A percentile compares a stretch with the other conserved stretches of the same genome.
These are phyloP conservation scores for Rhimphoctona megacephalus DNA, from an alignment of 2,888 invertebrate genomes.

Conservation along the genomic window DNA sequence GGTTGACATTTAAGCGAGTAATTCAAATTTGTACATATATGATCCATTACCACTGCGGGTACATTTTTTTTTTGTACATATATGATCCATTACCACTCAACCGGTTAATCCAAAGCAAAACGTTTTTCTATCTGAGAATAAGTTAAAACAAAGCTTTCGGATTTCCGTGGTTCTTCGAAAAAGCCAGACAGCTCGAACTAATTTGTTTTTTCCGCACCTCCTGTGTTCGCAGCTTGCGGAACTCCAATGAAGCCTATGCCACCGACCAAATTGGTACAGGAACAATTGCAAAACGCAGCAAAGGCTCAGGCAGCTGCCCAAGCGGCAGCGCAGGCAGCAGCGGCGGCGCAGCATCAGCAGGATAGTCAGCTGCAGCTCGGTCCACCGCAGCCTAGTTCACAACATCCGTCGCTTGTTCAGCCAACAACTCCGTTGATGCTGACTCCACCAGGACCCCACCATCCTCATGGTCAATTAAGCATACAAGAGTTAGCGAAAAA, in stretches of 20 bases:
- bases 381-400: conserved; percentile 82
- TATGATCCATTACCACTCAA: too few relatives aligned
- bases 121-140: too few relatives aligned
- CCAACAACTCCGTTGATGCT: conserved; percentile 88
- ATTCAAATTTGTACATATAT: too few relatives aligned
- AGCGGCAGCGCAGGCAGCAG: conserved; percentile 80
- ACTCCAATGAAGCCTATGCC: conserved; percentile 90
- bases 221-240: conserved; percentile 85
- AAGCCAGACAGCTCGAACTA: conserved; percentile 22
- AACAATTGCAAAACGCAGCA: conserved; percentile 83
- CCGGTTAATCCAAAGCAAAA: too few relatives aligned
- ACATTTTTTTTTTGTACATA: too few relatives aligned
- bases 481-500: conserved; percentile 88
- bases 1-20: too few relatives aligned
- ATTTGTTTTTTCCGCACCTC: conserved; percentile 10
- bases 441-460: conserved; percentile 92
- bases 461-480: conserved; percentile 89
- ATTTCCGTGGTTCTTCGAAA: conserved; percentile 52
- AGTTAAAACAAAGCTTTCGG: conserved; percentile 66
- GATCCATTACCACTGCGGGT: too few relatives aligned
- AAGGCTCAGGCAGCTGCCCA: conserved; percentile 83
- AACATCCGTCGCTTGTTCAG: conserved; percentile 81
- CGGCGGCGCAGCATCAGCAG: conserved; percentile 81
- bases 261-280: conserved; percentile 90
- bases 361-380: conserved; percentile 82